Evolutionary conservation across 2,113 vertebrate genomes (phyloP), one percentile per base, ranked within the genome.

Genomic region (Grus americana): DNA sequence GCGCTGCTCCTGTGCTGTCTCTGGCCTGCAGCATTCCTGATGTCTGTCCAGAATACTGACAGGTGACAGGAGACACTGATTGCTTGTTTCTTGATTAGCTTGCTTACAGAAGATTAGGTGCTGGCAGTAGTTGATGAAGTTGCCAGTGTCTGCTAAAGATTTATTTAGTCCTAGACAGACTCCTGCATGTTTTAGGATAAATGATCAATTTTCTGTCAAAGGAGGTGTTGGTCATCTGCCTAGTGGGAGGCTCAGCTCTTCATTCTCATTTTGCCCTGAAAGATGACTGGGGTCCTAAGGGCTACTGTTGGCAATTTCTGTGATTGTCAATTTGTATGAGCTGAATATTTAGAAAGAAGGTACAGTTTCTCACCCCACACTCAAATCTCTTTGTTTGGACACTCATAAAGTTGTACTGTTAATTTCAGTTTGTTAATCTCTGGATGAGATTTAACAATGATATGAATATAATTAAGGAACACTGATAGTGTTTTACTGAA

Each of bases 131-230:
- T 5, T 96, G 93, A 96, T 93, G 95, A 90, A 96, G 88, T 90
- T 93, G 58, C 38, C 70, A 73, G 71, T 66, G 46, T 83, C 79
- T 92, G 55, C 46, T 93, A 74, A 92, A 83, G 71, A 96, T 95
- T 95, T 96, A 91, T 95, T 95, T 95, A 88, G 67, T 93, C 58
- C 50, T 90, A 90, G 89, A 91, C 27, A 94, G 88, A 80, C 55
- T 97, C 62, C 55, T 83, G 63, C 46, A 86, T 92, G 92, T 92
- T 95, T 95, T 93, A 80, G 82, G 55, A 80, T 66, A 50, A 79
- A 36, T n/a, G 66, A 96, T 96, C 90, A 93, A 76, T 96, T 94
- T 96, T 91, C 71, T 88, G 67, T 88, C 79, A 86, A 93, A 89
- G 54, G 49, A 62, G 26, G 23, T 83, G 59, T 67, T 96, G 93